Percentiles rank a stretch among this genome's conserved stretches.
These are phyloP conservation scores for Melinaea marsaeus DNA, from an alignment of 2,888 invertebrate genomes.

Conservation along the genomic window DNA sequence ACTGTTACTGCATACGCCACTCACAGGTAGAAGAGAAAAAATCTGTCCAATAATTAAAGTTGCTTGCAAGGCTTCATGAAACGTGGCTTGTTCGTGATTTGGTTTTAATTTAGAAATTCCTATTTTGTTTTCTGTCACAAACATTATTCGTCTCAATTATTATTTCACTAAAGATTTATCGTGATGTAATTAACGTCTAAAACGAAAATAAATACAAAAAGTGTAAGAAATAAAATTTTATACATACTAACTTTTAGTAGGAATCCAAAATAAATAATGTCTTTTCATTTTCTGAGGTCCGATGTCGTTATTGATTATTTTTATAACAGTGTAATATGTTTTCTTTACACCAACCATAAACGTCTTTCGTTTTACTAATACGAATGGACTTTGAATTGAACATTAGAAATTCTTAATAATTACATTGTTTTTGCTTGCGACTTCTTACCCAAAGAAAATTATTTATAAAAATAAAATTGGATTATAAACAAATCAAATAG, in stretches of 20 bases:
- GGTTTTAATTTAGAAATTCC: constrained; percentile 40
- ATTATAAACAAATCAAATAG: too few relatives aligned
- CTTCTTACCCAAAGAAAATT: background rate
- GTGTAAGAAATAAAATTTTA: background rate
- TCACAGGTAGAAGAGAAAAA: constrained; percentile 59
- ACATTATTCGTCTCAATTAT: background rate
- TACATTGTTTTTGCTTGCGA: constrained; percentile 1
- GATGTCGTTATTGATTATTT: constrained; percentile 8
- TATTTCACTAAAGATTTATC: background rate
- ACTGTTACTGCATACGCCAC: constrained; percentile 47
- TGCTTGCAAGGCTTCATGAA: constrained; percentile 49
- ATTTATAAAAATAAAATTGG: too few relatives aligned
- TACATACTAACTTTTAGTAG: constrained; percentile 49
- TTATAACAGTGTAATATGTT: constrained; percentile 6
- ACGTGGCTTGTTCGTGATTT: constrained; percentile 41
- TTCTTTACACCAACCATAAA: constrained; percentile 12
- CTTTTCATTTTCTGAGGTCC: constrained; percentile 17
- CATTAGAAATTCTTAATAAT: background rate
- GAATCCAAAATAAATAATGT: constrained; percentile 44
- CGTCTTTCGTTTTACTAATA: constrained; percentile 3
- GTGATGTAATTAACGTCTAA: background rate
- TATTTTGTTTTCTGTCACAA: constrained; percentile 53
- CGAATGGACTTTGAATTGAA: constrained; percentile 4
- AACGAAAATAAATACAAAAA: background rate
- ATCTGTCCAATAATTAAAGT: constrained; percentile 57